phyloP scores from a whole-genome alignment of 2,113 vertebrate species.

The Verasper variegatus region DNA sequence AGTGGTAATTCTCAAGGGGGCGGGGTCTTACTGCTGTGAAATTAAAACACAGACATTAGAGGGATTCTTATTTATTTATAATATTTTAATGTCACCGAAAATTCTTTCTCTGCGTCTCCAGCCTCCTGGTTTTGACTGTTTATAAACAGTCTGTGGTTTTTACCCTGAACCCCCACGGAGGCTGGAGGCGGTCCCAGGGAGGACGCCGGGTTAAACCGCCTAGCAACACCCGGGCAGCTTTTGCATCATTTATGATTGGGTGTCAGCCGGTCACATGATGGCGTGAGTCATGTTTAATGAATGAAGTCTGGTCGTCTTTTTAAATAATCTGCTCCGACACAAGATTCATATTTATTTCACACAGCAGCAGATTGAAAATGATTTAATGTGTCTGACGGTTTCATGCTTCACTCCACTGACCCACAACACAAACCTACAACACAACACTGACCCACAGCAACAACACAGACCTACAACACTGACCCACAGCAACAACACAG shows the following conservation, averaged over 20 bases:
- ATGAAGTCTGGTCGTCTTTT: slow-evolving; percentile 34
- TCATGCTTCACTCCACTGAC: too few relatives aligned
- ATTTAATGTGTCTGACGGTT: background rate
- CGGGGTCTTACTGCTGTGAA: too few relatives aligned
- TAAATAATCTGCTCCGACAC: background rate
- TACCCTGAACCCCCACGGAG: background rate
- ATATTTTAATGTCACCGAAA: too few relatives aligned
- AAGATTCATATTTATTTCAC: slow-evolving; percentile 1
- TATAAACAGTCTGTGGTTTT: background rate
- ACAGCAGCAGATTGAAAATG: background rate
- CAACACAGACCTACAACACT: too few relatives aligned
- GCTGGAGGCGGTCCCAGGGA: background rate
- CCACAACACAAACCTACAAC: too few relatives aligned
- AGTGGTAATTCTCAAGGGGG: background rate
- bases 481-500: too few relatives aligned
- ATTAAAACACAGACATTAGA: too few relatives aligned
- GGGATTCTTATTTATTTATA: too few relatives aligned
- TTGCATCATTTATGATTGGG: slow-evolving; percentile 70
- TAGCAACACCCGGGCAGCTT: slow-evolving; percentile 54
- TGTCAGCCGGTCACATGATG: slow-evolving; percentile 53
- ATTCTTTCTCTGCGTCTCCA: too few relatives aligned
- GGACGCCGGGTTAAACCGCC: slow-evolving; percentile 6
- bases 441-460: too few relatives aligned
- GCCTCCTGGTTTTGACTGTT: background rate
- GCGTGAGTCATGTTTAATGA: slow-evolving; percentile 44